Base-by-base conservation (phyloP, 2,113 vertebrate genomes). In the Pan paniscus region DNA sequence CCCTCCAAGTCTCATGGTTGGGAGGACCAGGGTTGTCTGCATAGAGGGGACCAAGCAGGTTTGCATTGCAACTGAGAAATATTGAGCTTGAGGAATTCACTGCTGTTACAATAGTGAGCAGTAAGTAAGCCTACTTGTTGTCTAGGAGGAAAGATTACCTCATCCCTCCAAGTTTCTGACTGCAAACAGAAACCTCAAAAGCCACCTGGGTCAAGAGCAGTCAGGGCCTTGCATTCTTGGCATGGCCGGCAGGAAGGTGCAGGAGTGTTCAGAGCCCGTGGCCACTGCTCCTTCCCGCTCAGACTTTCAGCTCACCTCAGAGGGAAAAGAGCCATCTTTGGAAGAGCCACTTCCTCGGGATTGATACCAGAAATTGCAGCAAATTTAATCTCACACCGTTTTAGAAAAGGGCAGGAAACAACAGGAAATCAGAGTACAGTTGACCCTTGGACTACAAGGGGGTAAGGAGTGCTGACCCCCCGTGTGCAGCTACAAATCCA, bases 231-330 rank as follows among this genome's bases (percentile, higher is more conserved):
- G 10, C 32, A 16, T 68, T n/a, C 67, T 68, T n/a, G 67, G 30
- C 13, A 3, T 32, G 5, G 10, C 8, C 40, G 18, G 40, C 23
- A 30, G 17, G 32, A 52, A 3, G 8, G 3, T 25, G 13, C 7
- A 6, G n/a, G 25, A 6, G 8, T 5, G 27, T 7, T 40, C 64
- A 43, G 7, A 32, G n/a, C 18, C 35, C 10, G 2, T 3, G 3
- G 27, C 1, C 4, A 22, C 57, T 13, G 38, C 27, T 35, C 22
- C 61, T 43, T 27, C 14, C 8, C 0, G 0, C 16, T 35, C 1
- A 2, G 14, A 27, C 8, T 11, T 55, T 22, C 43, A n/a, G 48
- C 32, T 40, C 25, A 38, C n/a, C 46, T 7, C 9, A 14, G 0
- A 5, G 48, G 40, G 72, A 83, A 22, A 7, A 23, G 10, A 48